Percentiles rank a stretch among this genome's conserved stretches.
Conservation (phyloP, 2,888 invertebrate genomes). For the Litoditis marina region DNA sequence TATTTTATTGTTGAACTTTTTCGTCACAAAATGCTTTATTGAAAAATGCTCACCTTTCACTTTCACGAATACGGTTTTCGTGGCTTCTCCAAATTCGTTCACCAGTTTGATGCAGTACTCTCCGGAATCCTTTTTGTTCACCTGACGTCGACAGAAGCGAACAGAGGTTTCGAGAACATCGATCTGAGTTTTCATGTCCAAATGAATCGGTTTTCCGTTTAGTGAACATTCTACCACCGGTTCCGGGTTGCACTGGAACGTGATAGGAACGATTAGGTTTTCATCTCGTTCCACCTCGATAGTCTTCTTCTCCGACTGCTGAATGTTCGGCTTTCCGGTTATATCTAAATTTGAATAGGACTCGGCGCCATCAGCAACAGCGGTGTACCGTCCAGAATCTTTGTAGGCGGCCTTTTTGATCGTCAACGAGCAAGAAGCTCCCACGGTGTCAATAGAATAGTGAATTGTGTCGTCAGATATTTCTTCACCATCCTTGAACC, state of each 20-base stretch:
- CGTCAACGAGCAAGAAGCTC: conserved; percentile 47
- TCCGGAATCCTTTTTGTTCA: conserved; percentile 53
- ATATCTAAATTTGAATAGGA: conserved; percentile 47
- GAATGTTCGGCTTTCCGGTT: conserved; percentile 48
- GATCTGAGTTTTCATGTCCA: conserved; percentile 47
- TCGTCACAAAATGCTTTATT: neutral
- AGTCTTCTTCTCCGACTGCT: conserved; percentile 16
- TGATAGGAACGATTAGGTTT: conserved; percentile 43
- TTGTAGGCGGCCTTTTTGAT: conserved; percentile 49
- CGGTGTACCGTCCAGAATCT: conserved; percentile 59
- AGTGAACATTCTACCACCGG: conserved; percentile 48
- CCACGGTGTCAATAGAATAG: conserved; percentile 35
- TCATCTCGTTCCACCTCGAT: conserved; percentile 49
- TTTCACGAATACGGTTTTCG: conserved; percentile 36
- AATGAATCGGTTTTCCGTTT: conserved; percentile 47
- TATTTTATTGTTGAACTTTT: neutral
- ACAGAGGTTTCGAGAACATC: conserved; percentile 40
- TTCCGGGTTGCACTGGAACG: conserved; percentile 50
- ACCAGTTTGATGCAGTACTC: conserved; percentile 52
- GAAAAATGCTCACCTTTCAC: conserved; percentile 23
- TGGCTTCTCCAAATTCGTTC: conserved; percentile 56
- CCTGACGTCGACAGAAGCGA: conserved; percentile 38
- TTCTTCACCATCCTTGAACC: conserved; percentile 45
- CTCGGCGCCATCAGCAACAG: conserved; percentile 47
- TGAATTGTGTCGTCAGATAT: conserved; percentile 24